Evolutionary conservation across 2,113 vertebrate genomes (phyloP), one percentile per base, ranked within the genome.

Genomic region (Litocranius walleri): DNA sequence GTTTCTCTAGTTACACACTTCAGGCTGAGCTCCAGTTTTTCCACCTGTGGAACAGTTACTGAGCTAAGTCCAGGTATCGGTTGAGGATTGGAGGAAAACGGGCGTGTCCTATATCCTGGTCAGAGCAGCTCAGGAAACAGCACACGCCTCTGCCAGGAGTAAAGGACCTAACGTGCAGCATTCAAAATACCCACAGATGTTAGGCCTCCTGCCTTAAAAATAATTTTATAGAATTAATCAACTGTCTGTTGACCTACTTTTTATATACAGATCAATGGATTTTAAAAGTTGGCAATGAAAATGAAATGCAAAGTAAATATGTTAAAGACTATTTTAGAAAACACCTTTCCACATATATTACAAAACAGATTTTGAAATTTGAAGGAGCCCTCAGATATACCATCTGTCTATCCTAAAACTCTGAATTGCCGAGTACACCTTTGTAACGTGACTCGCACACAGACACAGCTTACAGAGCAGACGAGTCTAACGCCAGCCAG

Each of bases 201-300:
- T 36, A 95, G 11, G 15, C 29, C 71, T 89, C 52, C 57, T 77
- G 81, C 88, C 45, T 83, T 61, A 77, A 67, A 61, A 67, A 67
- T 23, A 7, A 81, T 59, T 84, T 74, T n/a, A 95, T 61, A 19
- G n/a, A 91, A 91, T 88, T 61, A 77, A 36, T 61, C 29, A 54
- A 88, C 50, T 86, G 48, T 80, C 7, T 16, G 64, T 3, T 50
- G 27, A 48, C 21, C 17, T 57, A 36, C 29, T 93, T 50, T 94
- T 85, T 16, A 94, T 67, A 91, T 2, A 78, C n/a, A 50, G 45
- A 71, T 86, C 13, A 83, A 48, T 74, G 29, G 45, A 78, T 83
- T 91, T 95, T 82, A 89, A 82, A 96, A 67, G 30, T 29, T 91
- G 21, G 4, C 67, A 78, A 50, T 64, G 43, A 67, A 64, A 85